A percentile compares a stretch with the other conserved stretches of the same genome.
These are phyloP conservation scores for Hylaeus volcanicus DNA, from an alignment of 1,140 invertebrate genomes.

Conservation along the genomic window DNA sequence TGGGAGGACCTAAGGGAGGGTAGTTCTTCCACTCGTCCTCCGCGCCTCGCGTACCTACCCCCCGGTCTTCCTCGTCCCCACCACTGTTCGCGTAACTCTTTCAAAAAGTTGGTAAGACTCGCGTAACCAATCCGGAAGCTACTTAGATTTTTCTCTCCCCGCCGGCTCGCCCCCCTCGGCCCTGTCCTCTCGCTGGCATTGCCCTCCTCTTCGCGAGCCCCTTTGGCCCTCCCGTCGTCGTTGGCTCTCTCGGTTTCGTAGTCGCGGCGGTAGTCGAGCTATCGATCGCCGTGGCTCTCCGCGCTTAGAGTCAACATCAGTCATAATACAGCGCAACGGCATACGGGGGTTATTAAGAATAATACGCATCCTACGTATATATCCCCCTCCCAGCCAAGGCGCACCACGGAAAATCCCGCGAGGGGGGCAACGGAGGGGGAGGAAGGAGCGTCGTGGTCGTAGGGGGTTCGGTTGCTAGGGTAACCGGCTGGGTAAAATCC, in stretches of 20 bases:
- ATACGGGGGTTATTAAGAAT: slow-evolving; percentile 80
- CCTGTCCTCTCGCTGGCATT: slow-evolving; percentile 3
- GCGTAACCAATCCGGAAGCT: slow-evolving; percentile 69
- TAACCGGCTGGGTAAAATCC: slow-evolving; percentile 80
- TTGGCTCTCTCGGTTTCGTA: neutral
- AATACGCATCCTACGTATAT: slow-evolving; percentile 79
- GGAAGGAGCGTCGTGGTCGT: slow-evolving; percentile 55
- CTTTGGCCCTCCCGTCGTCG: slow-evolving; percentile 46
- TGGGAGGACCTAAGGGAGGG: slow-evolving; percentile 29
- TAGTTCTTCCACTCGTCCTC: slow-evolving; percentile 33
- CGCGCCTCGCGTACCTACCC: slow-evolving; percentile 11
- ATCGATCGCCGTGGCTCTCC: slow-evolving; percentile 76
- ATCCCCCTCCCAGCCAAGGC: slow-evolving; percentile 51
- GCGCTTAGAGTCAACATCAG: slow-evolving; percentile 80
- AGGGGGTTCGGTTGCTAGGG: slow-evolving; percentile 75
- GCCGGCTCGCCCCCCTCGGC: slow-evolving; percentile 10
- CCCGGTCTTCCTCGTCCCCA: slow-evolving; percentile 26
- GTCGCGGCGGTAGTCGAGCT: slow-evolving; percentile 51
- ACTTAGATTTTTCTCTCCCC: slow-evolving; percentile 68
- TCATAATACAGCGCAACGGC: slow-evolving; percentile 79
- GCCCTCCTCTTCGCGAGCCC: slow-evolving; percentile 25
- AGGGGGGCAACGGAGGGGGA: neutral
- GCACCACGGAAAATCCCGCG: slow-evolving; percentile 39
- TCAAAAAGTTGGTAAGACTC: slow-evolving; percentile 64
- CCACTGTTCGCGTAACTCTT: slow-evolving; percentile 46